These are phyloP conservation scores for Montifringilla adamsi DNA, from an alignment of 2,113 vertebrate genomes.

Conservation along the genomic window DNA sequence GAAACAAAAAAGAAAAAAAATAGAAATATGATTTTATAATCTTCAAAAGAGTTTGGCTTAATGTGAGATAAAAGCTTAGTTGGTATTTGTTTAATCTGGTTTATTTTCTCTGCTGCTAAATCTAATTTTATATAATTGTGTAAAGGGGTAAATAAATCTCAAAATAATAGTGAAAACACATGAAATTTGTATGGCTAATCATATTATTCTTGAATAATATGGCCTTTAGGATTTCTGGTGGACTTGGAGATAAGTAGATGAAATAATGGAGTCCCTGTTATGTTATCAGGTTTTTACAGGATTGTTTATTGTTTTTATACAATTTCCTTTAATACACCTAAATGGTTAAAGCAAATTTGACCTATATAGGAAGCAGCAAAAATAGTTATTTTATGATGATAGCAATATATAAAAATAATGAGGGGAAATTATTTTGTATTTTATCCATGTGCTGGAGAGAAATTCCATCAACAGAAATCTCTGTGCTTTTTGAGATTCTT, in stretches of 20 bases:
- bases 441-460: neutral
- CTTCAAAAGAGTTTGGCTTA: neutral
- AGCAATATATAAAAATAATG: neutral
- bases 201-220: neutral
- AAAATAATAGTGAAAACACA: neutral
- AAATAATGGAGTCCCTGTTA: neutral
- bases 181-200: neutral
- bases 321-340: neutral
- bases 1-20: neutral
- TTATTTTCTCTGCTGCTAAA: neutral
- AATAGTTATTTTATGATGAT: neutral
- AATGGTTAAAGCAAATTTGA: neutral
- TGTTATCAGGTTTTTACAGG: neutral
- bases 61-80: neutral
- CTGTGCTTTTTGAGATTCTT: neutral
- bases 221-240: neutral
- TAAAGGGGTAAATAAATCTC: neutral
- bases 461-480: neutral
- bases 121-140: neutral
- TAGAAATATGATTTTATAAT: neutral
- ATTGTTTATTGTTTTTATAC: neutral
- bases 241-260: neutral
- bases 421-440: neutral
- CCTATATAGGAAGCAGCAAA: neutral
- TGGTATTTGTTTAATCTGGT: neutral